A percentile compares a stretch with the other conserved stretches of the same genome.
These are phyloP conservation scores for Tricholaema leucomelas DNA, from an alignment of 2,113 vertebrate species.

Conservation along the genomic window DNA sequence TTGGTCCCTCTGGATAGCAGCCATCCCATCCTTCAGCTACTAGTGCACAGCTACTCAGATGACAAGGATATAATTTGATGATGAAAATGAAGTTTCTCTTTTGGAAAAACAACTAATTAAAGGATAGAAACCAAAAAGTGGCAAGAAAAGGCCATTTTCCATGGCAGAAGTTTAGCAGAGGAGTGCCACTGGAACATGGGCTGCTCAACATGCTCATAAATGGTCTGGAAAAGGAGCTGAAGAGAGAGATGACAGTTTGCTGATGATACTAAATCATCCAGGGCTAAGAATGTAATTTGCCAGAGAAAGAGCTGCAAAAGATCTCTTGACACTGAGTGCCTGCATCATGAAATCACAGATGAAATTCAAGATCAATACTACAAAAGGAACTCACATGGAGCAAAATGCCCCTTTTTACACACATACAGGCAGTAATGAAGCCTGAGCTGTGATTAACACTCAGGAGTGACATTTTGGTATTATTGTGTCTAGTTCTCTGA, in stretches of 20 bases:
- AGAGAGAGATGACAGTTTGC: constrained; percentile 42
- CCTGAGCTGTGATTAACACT: background rate
- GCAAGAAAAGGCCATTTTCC: background rate
- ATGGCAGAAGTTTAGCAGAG: background rate
- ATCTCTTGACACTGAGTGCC: constrained; percentile 23
- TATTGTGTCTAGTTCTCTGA: background rate
- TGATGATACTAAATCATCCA: constrained; percentile 51
- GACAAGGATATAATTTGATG: background rate
- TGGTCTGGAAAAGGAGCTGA: constrained; percentile 59
- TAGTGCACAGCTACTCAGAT: background rate
- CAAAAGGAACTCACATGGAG: background rate
- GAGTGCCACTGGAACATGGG: background rate
- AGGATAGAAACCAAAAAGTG: background rate
- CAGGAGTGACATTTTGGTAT: background rate
- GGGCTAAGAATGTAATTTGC: constrained; percentile 47
- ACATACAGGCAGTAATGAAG: background rate
- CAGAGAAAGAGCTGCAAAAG: constrained; percentile 31
- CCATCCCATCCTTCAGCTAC: too few relatives aligned
- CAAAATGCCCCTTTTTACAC: background rate
- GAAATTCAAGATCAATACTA: constrained; percentile 24
- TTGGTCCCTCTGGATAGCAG: too few relatives aligned
- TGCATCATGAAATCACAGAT: constrained; percentile 11
- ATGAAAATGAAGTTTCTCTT: background rate
- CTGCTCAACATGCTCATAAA: constrained; percentile 56
- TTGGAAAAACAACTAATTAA: background rate